Evolutionary conservation across 2,888 invertebrate genomes (phyloP).

Genomic region (Cremastinae sp.): DNA sequence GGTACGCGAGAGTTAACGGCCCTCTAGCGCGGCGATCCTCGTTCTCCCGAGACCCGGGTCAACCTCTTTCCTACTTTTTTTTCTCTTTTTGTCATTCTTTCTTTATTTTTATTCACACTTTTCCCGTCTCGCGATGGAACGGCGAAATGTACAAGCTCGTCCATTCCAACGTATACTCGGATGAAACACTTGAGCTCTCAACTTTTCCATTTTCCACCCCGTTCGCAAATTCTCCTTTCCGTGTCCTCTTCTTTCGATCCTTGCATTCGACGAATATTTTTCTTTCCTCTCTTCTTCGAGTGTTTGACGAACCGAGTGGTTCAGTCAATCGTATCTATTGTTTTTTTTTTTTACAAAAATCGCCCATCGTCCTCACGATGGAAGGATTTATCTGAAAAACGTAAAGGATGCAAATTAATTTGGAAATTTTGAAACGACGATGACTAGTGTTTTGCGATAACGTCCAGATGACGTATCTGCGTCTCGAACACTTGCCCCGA

Average conservation of each 20-base stretch:
- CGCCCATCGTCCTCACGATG: no score
- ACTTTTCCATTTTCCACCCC: background rate
- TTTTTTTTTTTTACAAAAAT: no score
- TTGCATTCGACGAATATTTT: background rate
- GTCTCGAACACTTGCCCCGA: background rate
- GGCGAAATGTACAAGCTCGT: background rate
- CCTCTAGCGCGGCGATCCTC: slow-evolving; percentile 7
- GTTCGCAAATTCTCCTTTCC: background rate
- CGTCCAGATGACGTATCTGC: slow-evolving; percentile 1
- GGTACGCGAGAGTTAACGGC: slow-evolving; percentile 17
- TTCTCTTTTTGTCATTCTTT: background rate
- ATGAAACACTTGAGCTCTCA: background rate
- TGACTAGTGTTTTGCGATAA: background rate
- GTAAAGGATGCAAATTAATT: background rate
- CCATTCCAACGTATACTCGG: background rate
- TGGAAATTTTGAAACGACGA: slow-evolving; percentile 3
- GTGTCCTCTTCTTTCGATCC: no score
- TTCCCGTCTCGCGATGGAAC: background rate
- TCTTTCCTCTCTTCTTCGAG: background rate
- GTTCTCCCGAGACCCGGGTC: slow-evolving; percentile 18
- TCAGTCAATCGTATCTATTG: no score
- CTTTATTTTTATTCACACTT: background rate
- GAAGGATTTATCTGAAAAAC: no score
- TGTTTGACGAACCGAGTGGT: no score
- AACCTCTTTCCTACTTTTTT: slow-evolving; percentile 10